Conservation (phyloP, 2,113 vertebrate species). For the Maylandia zebra region DNA sequence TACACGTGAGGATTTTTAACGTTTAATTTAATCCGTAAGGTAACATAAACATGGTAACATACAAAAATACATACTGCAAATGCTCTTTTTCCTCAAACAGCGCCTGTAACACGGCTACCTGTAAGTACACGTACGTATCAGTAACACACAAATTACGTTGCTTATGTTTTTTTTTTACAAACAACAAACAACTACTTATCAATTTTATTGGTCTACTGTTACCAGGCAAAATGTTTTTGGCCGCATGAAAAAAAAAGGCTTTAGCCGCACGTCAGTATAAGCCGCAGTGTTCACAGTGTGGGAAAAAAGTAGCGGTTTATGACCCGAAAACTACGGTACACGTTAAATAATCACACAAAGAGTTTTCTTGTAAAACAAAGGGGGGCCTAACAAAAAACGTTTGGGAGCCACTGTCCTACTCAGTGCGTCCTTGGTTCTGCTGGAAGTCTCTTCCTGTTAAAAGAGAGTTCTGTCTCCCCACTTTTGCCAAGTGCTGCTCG, state of each 20-base stretch:
- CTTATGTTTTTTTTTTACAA: too few species aligned
- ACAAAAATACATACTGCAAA: too few species aligned
- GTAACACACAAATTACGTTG: too few species aligned
- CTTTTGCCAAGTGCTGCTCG: background rate
- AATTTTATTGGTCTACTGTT: background rate
- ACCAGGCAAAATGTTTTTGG: background rate
- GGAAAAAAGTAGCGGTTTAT: accelerated
- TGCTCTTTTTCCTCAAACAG: accelerated
- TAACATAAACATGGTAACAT: too few species aligned
- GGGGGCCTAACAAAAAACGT: accelerated
- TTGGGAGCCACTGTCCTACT: background rate
- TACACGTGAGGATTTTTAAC: too few species aligned
- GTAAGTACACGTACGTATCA: too few species aligned
- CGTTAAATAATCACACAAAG: background rate
- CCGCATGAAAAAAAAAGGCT: accelerated
- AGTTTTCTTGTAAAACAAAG: background rate
- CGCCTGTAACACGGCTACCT: accelerated
- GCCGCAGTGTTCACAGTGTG: background rate
- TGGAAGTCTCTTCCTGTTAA: background rate
- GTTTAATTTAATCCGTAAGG: accelerated
- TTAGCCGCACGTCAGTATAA: accelerated
- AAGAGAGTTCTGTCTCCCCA: background rate
- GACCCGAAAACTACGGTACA: accelerated
- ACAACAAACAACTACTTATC: background rate
- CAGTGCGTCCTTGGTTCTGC: accelerated